Evolutionary conservation across 1,140 invertebrate species (phyloP).

Genomic region (Tetraneura akinire): DNA sequence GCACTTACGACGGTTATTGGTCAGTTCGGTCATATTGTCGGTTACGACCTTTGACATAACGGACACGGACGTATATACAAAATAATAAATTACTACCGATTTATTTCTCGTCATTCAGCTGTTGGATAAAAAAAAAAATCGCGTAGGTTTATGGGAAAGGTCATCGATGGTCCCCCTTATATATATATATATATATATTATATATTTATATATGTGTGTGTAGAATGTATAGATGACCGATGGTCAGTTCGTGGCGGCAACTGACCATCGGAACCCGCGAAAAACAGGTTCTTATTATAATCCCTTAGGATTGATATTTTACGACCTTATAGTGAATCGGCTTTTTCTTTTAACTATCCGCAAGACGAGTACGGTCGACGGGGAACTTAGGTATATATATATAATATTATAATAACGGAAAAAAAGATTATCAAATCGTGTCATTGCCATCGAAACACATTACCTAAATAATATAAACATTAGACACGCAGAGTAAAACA

Average conservation of each 20-base stretch:
- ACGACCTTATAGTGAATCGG: slow-evolving; percentile 9
- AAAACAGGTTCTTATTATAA: slow-evolving; percentile 49
- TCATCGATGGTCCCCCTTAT: slow-evolving; percentile 43
- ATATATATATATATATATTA: too few relatives aligned
- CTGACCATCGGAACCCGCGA: slow-evolving; percentile 38
- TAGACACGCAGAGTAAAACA: slow-evolving; percentile 10
- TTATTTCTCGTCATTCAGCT: slow-evolving; percentile 32
- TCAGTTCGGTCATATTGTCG: not conserved
- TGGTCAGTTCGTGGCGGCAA: not conserved
- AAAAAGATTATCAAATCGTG: slow-evolving; percentile 33
- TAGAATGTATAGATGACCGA: slow-evolving; percentile 48
- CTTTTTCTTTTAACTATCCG: not conserved
- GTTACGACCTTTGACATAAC: slow-evolving; percentile 47
- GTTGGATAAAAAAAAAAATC: slow-evolving; percentile 38
- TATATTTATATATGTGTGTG: too few relatives aligned
- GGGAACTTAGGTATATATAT: too few relatives aligned
- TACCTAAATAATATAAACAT: too few relatives aligned
- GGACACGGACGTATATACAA: not conserved
- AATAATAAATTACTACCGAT: slow-evolving; percentile 45
- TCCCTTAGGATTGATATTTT: slow-evolving; percentile 20
- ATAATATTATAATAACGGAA: too few relatives aligned
- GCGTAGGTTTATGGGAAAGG: slow-evolving; percentile 48
- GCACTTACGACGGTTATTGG: too few relatives aligned
- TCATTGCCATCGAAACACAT: slow-evolving; percentile 19
- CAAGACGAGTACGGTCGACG: slow-evolving; percentile 9